phyloP scores from a whole-genome alignment of 2,113 vertebrate genomes.

The Dasypus novemcinctus region DNA sequence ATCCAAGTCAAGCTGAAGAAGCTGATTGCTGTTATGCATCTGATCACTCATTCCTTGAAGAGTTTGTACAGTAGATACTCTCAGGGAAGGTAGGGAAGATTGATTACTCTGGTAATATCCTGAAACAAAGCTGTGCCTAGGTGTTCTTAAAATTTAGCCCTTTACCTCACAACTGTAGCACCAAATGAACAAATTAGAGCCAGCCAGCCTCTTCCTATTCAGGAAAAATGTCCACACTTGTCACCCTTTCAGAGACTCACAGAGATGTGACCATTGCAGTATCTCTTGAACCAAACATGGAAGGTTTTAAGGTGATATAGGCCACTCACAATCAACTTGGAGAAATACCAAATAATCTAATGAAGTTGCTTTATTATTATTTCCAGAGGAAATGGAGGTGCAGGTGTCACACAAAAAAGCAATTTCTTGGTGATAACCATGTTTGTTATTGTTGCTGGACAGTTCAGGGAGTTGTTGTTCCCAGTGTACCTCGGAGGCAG shows the following conservation, averaged over 20 bases:
- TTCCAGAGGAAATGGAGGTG: neutral
- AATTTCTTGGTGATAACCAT: neutral
- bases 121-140: neutral
- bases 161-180: too few relatives aligned
- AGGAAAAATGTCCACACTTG: neutral
- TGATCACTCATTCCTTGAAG: fast-evolving
- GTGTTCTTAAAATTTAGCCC: neutral
- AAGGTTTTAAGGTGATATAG: neutral
- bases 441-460: neutral
- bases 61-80: neutral
- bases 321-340: neutral
- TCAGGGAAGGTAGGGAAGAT: neutral
- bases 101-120: neutral
- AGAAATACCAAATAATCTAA: neutral
- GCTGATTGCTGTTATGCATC: fast-evolving
- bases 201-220: neutral
- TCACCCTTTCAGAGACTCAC: neutral
- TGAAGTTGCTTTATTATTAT: neutral
- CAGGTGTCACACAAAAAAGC: neutral
- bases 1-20: neutral
- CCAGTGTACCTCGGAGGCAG: neutral
- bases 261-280: neutral
- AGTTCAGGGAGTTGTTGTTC: neutral
- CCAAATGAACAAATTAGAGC: neutral
- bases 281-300: neutral